Conservation (phyloP, 2,797 vertebrate genomes). For the Propithecus perrieri region DNA sequence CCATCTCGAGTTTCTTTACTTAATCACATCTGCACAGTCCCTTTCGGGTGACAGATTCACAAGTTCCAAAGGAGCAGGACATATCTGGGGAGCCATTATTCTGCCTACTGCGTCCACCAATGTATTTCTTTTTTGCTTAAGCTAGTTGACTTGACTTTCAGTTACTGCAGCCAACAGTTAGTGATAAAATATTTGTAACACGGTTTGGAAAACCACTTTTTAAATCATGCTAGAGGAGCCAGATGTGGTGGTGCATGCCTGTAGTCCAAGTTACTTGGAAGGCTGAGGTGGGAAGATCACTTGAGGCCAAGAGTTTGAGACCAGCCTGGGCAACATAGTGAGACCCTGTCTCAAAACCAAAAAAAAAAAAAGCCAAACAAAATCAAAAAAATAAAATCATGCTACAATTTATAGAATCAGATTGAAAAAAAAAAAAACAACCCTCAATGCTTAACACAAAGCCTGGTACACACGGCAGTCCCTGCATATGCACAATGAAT, state of each 20-base stretch:
- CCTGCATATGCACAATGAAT: neutral
- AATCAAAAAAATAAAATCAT: neutral
- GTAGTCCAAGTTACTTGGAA: too few relatives aligned
- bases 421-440: neutral
- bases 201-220: neutral
- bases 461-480: neutral
- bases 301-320: neutral
- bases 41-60: neutral
- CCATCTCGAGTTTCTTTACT: neutral
- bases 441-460: neutral
- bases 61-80: neutral
- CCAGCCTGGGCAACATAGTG: neutral
- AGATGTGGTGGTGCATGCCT: neutral
- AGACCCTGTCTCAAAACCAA: neutral
- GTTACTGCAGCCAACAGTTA: neutral
- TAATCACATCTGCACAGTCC: neutral
- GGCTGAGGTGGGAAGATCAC: too few relatives aligned
- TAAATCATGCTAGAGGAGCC: neutral
- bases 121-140: neutral
- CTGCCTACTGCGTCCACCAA: fast-evolving
- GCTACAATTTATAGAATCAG: neutral
- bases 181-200: neutral
- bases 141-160: slow-evolving; percentile 2
- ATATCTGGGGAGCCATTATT: neutral
- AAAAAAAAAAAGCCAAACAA: neutral